Conservation (phyloP, 2,888 invertebrate species). For the Rhagophthalmus giganteus region DNA sequence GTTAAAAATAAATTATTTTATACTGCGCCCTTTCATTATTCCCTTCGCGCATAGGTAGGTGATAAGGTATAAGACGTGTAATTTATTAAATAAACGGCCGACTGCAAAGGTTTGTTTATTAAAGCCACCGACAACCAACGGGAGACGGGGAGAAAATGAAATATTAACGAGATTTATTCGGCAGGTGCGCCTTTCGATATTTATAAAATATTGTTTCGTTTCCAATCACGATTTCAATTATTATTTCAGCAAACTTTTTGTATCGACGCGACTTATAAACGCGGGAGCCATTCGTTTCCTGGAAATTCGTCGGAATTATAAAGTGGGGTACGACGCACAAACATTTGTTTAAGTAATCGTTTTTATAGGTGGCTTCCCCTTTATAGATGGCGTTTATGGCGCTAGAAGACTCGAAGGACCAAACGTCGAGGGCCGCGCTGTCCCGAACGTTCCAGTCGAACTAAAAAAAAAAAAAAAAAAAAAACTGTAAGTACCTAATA, state of each 20-base stretch:
- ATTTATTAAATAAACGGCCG: background rate
- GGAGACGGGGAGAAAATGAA: background rate
- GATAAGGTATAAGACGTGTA: background rate
- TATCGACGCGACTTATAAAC: too few species aligned
- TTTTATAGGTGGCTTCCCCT: too few species aligned
- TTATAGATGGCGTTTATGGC: too few species aligned
- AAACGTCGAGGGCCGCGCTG: too few species aligned
- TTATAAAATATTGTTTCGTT: background rate
- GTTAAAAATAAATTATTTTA: slow-evolving; percentile 30
- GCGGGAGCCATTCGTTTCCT: too few species aligned
- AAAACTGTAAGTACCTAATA: too few species aligned
- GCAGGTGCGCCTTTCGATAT: background rate
- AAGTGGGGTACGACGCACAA: background rate
- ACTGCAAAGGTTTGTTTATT: background rate
- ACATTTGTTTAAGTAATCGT: background rate
- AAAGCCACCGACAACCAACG: background rate
- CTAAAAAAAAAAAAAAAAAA: too few species aligned
- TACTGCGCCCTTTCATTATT: slow-evolving; percentile 8
- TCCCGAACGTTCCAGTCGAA: too few species aligned
- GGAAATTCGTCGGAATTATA: too few species aligned
- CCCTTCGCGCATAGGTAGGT: background rate
- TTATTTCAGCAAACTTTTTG: too few species aligned
- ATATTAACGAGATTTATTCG: background rate
- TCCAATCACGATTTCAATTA: too few species aligned
- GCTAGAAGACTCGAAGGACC: too few species aligned